Percentiles rank a stretch among this genome's conserved stretches.
Conservation (phyloP, 2,797 vertebrate species). For the Spinus pinus region DNA sequence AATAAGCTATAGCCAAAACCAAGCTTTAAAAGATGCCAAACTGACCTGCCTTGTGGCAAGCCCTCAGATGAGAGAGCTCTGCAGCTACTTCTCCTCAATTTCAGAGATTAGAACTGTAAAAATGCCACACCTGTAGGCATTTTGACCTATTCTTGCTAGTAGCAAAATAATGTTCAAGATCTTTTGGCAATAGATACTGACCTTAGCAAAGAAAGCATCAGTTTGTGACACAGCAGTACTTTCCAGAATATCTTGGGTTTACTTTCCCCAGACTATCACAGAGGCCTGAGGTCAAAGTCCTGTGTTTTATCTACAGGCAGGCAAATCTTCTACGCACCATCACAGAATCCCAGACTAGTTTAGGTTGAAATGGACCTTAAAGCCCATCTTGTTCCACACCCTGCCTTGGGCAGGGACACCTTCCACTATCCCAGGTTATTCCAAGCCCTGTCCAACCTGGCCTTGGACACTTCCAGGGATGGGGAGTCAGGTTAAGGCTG, state of each 20-base stretch:
- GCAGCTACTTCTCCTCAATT: background rate
- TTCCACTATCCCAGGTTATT: background rate
- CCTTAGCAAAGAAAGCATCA: background rate
- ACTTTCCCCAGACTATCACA: background rate
- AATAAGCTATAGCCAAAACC: background rate
- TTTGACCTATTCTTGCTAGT: background rate
- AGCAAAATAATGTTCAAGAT: background rate
- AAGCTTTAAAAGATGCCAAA: background rate
- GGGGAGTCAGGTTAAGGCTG: background rate
- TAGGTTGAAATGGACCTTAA: background rate
- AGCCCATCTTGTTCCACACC: background rate
- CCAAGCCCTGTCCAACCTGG: fast-evolving
- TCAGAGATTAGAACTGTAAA: background rate
- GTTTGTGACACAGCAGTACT: background rate
- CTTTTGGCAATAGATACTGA: background rate
- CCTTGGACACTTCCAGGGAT: background rate
- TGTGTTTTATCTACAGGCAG: background rate
- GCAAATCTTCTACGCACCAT: background rate
- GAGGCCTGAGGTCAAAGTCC: background rate
- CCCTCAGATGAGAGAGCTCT: background rate
- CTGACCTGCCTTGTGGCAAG: background rate
- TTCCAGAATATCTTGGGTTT: background rate
- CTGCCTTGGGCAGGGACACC: background rate
- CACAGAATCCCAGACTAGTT: background rate
- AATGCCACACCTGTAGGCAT: background rate